These are phyloP conservation scores for Sarcophaga carnaria DNA, from an alignment of 2,888 invertebrate genomes.

Conservation along the genomic window DNA sequence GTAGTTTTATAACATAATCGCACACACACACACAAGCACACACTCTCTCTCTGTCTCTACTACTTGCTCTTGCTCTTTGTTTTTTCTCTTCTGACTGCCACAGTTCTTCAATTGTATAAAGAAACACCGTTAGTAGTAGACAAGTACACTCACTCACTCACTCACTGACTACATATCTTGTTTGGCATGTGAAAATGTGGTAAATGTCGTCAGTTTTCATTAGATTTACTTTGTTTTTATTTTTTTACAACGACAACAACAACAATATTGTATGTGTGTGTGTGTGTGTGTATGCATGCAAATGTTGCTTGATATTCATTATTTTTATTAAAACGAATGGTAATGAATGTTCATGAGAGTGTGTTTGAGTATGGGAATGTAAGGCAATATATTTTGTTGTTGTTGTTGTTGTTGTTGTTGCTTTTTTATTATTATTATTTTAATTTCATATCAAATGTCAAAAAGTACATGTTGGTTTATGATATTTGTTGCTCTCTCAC, in stretches of 20 bases:
- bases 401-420: not conserved
- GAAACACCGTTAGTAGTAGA: no score
- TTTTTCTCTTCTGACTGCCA: not conserved
- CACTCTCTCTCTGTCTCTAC: not conserved
- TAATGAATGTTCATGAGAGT: not conserved
- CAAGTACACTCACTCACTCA: no score
- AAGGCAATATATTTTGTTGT: no score
- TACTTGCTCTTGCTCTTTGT: not conserved
- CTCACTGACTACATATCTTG: not conserved
- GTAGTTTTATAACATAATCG: not conserved
- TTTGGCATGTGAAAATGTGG: conserved; percentile 47
- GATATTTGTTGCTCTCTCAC: not conserved
- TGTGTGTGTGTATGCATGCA: not conserved
- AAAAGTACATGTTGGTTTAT: not conserved
- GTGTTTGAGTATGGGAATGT: no score
- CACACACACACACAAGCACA: not conserved
- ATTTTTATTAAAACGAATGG: no score
- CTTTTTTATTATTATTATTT: not conserved
- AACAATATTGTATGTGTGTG: not conserved
- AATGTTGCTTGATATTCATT: no score
- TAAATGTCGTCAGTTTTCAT: conserved; percentile 47
- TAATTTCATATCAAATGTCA: conserved; percentile 52
- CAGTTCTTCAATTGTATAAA: no score
- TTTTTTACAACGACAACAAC: no score
- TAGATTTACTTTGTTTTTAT: not conserved